These are phyloP conservation scores for Spodoptera frugiperda DNA, from an alignment of 1,140 invertebrate genomes.

Conservation along the genomic window DNA sequence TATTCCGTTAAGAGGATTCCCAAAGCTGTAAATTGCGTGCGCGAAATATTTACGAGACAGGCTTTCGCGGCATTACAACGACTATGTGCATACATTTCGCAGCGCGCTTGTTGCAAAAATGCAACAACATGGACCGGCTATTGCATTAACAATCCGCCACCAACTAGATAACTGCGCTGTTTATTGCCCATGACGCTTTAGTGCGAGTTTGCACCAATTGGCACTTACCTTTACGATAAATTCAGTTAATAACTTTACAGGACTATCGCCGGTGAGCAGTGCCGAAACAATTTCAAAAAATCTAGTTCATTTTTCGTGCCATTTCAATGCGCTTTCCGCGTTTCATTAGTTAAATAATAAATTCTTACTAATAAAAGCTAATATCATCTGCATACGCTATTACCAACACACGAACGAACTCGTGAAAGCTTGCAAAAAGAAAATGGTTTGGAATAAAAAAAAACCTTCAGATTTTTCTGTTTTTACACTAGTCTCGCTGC, in stretches of 20 bases:
- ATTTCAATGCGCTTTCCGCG: neutral
- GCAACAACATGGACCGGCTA: slow-evolving; percentile 57
- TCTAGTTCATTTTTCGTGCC: neutral
- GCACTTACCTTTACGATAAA: slow-evolving; percentile 32
- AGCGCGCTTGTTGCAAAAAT: slow-evolving; percentile 70
- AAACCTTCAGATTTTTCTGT: slow-evolving; percentile 61
- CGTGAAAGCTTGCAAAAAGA: slow-evolving; percentile 40
- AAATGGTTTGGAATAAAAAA: slow-evolving; percentile 33
- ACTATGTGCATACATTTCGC: slow-evolving; percentile 71
- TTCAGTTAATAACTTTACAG: slow-evolving; percentile 33
- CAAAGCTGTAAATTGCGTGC: slow-evolving; percentile 81
- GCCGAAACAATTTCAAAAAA: neutral
- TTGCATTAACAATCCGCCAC: slow-evolving; percentile 56
- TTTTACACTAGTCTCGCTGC: slow-evolving; percentile 54
- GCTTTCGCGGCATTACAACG: slow-evolving; percentile 74
- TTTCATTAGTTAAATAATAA: slow-evolving; percentile 25
- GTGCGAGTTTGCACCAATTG: slow-evolving; percentile 33
- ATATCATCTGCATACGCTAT: slow-evolving; percentile 35
- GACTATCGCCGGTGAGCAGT: slow-evolving; percentile 4
- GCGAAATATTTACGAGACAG: slow-evolving; percentile 83
- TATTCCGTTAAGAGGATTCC: slow-evolving; percentile 83
- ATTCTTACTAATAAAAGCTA: slow-evolving; percentile 34
- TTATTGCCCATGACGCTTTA: slow-evolving; percentile 49
- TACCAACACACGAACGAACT: slow-evolving; percentile 36
- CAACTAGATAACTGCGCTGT: slow-evolving; percentile 52